Conservation (phyloP, 2,888 invertebrate species). For the Trichacis sp. region DNA sequence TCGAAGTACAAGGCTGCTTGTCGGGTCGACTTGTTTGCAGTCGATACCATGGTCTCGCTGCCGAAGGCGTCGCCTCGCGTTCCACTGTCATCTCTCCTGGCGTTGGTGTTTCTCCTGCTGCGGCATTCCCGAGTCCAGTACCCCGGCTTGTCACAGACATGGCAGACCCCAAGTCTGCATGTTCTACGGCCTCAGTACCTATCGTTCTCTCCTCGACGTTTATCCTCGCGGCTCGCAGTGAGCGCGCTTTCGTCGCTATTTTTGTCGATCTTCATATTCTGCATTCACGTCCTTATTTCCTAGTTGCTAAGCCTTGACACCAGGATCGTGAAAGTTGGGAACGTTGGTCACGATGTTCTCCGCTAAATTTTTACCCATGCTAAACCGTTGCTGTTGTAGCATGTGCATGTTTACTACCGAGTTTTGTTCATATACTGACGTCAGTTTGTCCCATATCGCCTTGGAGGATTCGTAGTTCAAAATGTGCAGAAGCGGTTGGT, state of each 20-base stretch:
- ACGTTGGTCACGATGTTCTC: constrained; percentile 45
- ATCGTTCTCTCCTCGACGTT: constrained; percentile 1
- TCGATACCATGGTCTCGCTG: constrained; percentile 14
- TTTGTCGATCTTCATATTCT: neutral
- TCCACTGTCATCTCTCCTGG: neutral
- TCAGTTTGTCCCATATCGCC: constrained; percentile 53
- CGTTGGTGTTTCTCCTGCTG: constrained; percentile 9
- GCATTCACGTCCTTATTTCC: constrained; percentile 12
- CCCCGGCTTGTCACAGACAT: constrained; percentile 36
- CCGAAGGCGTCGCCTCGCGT: constrained; percentile 28
- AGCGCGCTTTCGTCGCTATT: neutral
- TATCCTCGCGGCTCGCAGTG: neutral
- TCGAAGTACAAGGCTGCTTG: constrained; percentile 33
- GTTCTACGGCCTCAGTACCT: neutral
- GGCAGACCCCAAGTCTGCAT: constrained; percentile 26
- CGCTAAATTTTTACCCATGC: constrained; percentile 17
- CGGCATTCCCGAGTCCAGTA: constrained; percentile 36
- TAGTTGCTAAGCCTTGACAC: constrained; percentile 24
- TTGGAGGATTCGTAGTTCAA: constrained; percentile 47
- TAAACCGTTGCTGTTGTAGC: constrained; percentile 43
- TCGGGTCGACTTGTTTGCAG: neutral
- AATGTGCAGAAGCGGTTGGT: constrained; percentile 44
- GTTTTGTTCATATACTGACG: constrained; percentile 50
- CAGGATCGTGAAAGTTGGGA: constrained; percentile 36
- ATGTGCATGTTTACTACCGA: constrained; percentile 46